These are phyloP conservation scores for Rhyacichthys aspro DNA, from an alignment of 2,797 vertebrate species.

Conservation along the genomic window DNA sequence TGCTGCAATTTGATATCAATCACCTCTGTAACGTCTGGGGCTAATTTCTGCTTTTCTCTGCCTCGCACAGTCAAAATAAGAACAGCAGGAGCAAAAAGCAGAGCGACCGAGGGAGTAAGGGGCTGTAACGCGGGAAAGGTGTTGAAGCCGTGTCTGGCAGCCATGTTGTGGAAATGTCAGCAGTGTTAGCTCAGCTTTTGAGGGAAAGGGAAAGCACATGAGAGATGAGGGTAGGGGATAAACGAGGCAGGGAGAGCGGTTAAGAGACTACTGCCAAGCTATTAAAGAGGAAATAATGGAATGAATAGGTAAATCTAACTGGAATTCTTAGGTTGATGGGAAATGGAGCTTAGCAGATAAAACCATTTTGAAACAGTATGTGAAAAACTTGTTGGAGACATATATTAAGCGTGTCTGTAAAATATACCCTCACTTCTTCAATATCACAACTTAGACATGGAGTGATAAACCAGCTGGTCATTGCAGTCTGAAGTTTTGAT, in stretches of 20 bases:
- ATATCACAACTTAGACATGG: too few species aligned
- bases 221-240: conserved; percentile 9
- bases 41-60: conserved; percentile 79
- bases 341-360: not conserved
- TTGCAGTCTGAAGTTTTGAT: not conserved
- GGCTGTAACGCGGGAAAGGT: conserved; percentile 72
- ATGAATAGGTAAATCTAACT: conserved; percentile 18
- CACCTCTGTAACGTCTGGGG: conserved; percentile 83
- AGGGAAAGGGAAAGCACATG: conserved; percentile 26
- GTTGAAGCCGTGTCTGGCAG: conserved; percentile 77
- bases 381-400: too few species aligned
- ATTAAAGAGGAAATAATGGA: conserved; percentile 52
- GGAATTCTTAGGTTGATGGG: conserved; percentile 34
- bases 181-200: conserved; percentile 64
- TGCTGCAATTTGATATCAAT: conserved; percentile 86
- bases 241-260: not conserved
- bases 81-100: conserved; percentile 16
- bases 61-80: conserved; percentile 67
- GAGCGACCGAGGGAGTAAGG: conserved; percentile 56
- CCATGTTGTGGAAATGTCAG: conserved; percentile 88
- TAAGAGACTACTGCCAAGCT: conserved; percentile 17
- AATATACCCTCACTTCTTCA: too few species aligned
- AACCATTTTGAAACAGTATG: too few species aligned
- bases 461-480: too few species aligned
- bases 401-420: too few species aligned